Evolutionary conservation across 2,797 vertebrate species (phyloP).

Genomic region (Pseudomugil gertrudae): DNA sequence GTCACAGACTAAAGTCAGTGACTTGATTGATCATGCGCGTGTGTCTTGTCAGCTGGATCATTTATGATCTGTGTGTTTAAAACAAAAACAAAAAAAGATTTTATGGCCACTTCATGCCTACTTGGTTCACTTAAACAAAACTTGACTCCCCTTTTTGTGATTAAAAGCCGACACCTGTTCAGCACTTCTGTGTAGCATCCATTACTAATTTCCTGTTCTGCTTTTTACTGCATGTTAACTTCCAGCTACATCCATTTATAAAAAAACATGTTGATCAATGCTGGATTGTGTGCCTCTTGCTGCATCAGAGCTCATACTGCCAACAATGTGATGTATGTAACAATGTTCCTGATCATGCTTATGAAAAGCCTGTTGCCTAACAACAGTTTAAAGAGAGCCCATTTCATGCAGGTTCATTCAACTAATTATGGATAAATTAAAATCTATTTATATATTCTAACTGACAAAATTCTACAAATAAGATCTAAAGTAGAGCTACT

Average conservation of each 20-base stretch:
- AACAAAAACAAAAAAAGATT: background rate
- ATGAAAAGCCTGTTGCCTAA: no score
- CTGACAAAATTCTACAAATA: no score
- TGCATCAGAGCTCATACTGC: background rate
- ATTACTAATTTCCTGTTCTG: conserved; percentile 26
- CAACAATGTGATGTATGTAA: no score
- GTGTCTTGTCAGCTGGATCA: background rate
- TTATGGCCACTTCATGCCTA: background rate
- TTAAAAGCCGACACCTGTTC: background rate
- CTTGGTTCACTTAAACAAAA: background rate
- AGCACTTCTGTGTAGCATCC: conserved; percentile 3
- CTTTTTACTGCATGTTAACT: conserved; percentile 37
- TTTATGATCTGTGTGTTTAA: background rate
- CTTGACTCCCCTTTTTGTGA: background rate
- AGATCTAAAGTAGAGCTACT: no score
- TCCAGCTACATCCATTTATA: conserved; percentile 39
- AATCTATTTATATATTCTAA: no score
- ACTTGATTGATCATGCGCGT: background rate
- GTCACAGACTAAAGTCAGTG: background rate
- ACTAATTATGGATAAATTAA: no score
- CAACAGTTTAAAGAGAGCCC: no score
- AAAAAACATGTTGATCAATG: conserved; percentile 51
- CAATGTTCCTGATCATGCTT: no score
- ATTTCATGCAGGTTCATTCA: no score
- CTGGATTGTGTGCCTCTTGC: conserved; percentile 16